phyloP scores from a whole-genome alignment of 2,888 invertebrate genomes.

The Scaptomyza tumidula region DNA sequence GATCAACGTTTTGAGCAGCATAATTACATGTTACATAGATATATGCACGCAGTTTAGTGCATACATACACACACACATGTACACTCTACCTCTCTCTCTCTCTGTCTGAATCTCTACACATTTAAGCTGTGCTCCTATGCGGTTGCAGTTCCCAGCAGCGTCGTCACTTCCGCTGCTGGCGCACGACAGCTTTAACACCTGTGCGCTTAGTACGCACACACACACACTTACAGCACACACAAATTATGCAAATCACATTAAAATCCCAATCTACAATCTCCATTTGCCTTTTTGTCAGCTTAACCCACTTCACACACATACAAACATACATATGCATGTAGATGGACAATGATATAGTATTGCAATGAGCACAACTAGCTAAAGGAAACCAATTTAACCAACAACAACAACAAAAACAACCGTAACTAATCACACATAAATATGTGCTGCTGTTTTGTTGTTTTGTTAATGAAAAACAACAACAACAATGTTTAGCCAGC shows the following conservation, averaged over 20 bases:
- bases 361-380: conserved; percentile 48
- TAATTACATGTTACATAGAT: conserved; percentile 18
- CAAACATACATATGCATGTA: conserved; percentile 20
- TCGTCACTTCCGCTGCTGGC: conserved; percentile 58
- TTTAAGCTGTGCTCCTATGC: conserved; percentile 26
- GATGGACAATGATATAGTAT: no score
- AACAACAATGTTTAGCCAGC: conserved; percentile 17
- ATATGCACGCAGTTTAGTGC: not conserved
- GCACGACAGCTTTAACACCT: conserved; percentile 61
- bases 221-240: conserved; percentile 1
- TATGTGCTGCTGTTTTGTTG: conserved; percentile 60
- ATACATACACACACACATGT: not conserved
- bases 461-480: conserved; percentile 74
- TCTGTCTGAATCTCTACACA: not conserved
- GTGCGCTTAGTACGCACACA: conserved; percentile 48
- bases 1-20: conserved; percentile 26
- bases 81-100: not conserved
- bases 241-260: conserved; percentile 74
- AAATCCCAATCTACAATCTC: conserved; percentile 60
- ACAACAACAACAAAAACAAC: conserved; percentile 38
- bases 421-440: conserved; percentile 72
- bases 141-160: conserved; percentile 44
- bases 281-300: conserved; percentile 61
- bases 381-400: conserved; percentile 51
- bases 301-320: conserved; percentile 75